These are phyloP conservation scores for Tipula helvola DNA, from an alignment of 2,888 invertebrate genomes.

Conservation along the genomic window DNA sequence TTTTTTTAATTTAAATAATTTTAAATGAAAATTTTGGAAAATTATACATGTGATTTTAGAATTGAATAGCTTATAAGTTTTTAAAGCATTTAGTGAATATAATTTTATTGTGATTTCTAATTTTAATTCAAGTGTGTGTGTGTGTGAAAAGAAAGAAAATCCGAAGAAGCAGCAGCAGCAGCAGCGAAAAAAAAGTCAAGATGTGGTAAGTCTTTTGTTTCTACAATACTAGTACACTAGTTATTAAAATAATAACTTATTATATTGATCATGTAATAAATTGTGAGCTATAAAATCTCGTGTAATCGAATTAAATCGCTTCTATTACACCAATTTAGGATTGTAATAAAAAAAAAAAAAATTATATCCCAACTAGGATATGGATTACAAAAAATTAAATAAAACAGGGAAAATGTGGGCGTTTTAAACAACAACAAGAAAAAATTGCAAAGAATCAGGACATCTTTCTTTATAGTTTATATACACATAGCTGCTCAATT, in stretches of 20 bases:
- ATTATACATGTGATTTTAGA: not conserved
- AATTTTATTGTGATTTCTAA: not conserved
- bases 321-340: not conserved
- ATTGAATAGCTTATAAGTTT: not conserved
- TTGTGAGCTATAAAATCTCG: not conserved
- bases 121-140: not conserved
- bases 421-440: not conserved
- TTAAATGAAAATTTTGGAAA: not conserved
- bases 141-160: not conserved
- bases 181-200: not conserved
- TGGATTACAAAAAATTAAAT: not conserved
- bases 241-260: not conserved
- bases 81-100: not conserved
- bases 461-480: not conserved
- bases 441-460: not conserved
- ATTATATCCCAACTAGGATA: not conserved
- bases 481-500: not conserved
- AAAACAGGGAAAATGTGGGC: not conserved
- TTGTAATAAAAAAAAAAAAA: not conserved
- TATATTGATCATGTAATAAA: not conserved
- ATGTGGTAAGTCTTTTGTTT: slow-evolving; percentile 4
- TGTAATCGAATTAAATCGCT: not conserved
- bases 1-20: not conserved
- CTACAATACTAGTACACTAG: not conserved
- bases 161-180: not conserved